Percentiles rank a stretch among this genome's conserved stretches.
These are phyloP conservation scores for Sipha flava DNA, from an alignment of 1,140 invertebrate species.

Conservation along the genomic window DNA sequence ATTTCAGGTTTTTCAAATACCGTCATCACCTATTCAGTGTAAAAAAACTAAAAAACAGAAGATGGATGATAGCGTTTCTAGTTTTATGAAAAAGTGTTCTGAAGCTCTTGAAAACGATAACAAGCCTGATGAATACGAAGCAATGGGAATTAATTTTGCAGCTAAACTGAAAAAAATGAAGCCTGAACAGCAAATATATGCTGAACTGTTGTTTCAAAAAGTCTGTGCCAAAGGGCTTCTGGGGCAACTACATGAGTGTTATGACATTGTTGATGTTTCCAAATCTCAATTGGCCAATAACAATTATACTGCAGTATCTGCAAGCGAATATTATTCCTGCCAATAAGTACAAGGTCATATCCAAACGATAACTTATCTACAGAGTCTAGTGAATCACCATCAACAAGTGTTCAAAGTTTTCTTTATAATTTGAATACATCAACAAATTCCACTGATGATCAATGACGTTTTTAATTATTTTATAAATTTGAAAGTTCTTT, in stretches of 20 bases:
- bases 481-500: background rate
- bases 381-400: background rate
- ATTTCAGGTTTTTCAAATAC: no score
- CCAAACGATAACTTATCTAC: background rate
- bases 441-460: background rate
- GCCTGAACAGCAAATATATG: background rate
- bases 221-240: slow-evolving; percentile 32
- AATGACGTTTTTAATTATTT: background rate
- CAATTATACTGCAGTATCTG: background rate
- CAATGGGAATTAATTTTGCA: background rate
- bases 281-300: background rate
- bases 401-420: background rate
- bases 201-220: slow-evolving; percentile 32
- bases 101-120: no score
- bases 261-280: slow-evolving; percentile 6
- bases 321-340: background rate
- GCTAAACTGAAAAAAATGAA: background rate
- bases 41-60: no score
- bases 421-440: background rate
- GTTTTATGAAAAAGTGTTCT: no score
- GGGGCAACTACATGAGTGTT: background rate
- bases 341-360: background rate
- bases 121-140: no score
- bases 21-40: no score
- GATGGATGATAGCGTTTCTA: no score